Conservation (phyloP, 2,888 invertebrate genomes). For the Pemphredon lugubris region DNA sequence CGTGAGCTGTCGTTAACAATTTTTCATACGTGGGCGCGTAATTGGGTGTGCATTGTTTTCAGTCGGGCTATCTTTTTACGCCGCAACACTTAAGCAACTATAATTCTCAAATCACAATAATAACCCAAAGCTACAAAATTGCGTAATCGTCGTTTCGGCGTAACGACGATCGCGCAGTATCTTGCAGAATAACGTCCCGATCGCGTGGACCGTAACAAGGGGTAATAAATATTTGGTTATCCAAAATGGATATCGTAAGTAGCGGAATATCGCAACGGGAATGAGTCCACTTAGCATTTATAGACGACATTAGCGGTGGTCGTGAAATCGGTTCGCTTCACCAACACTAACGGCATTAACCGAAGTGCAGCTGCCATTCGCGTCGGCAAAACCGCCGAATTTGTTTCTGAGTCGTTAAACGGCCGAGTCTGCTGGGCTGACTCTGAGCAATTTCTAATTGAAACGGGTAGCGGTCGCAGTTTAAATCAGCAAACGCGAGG, state of each 20-base stretch:
- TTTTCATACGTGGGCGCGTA: too few relatives aligned
- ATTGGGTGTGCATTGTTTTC: too few relatives aligned
- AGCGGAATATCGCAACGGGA: background rate
- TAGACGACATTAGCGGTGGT: background rate
- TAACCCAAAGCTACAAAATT: too few relatives aligned
- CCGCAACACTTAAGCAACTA: too few relatives aligned
- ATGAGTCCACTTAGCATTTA: constrained; percentile 9
- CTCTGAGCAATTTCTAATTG: constrained; percentile 55
- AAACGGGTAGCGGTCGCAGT: constrained; percentile 42
- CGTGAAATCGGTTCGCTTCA: constrained; percentile 1
- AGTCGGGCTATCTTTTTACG: too few relatives aligned
- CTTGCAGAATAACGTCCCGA: too few relatives aligned
- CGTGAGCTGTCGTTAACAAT: too few relatives aligned
- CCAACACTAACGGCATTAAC: constrained; percentile 12
- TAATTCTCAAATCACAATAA: too few relatives aligned
- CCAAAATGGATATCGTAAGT: background rate
- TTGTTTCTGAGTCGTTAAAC: constrained; percentile 45
- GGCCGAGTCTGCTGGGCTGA: constrained; percentile 7
- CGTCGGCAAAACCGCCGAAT: constrained; percentile 33
- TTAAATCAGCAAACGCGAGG: constrained; percentile 52
- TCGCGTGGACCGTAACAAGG: too few relatives aligned
- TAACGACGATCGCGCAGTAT: too few relatives aligned
- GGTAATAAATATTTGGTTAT: background rate
- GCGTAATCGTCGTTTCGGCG: too few relatives aligned
- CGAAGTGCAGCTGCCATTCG: constrained; percentile 21